Evolutionary conservation across 2,888 invertebrate species (phyloP).

Genomic region (Trissoscelio sp.): DNA sequence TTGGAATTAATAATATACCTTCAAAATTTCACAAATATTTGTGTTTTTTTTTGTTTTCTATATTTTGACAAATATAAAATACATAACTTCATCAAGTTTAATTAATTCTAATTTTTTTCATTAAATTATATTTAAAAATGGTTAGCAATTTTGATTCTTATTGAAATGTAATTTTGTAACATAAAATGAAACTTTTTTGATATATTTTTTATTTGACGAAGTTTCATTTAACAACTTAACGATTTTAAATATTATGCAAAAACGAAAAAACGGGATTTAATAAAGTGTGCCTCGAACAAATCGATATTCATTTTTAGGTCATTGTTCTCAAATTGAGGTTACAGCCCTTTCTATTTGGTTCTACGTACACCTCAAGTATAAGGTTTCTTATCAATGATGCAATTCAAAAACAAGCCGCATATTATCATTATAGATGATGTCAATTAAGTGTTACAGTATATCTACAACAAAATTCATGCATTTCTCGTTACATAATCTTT

Average conservation of each 20-base stretch:
- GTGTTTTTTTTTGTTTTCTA: too few species aligned
- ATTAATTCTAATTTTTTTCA: too few species aligned
- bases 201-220: not conserved
- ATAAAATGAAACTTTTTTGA: too few species aligned
- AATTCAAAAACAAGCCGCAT: conserved; percentile 39
- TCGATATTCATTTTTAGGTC: conserved; percentile 69
- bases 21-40: too few species aligned
- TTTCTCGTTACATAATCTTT: too few species aligned
- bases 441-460: conserved; percentile 21
- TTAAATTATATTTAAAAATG: too few species aligned
- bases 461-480: too few species aligned
- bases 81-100: too few species aligned
- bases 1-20: too few species aligned
- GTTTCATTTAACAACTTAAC: not conserved
- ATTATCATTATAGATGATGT: conserved; percentile 33
- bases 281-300: conserved; percentile 49
- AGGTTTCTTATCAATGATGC: conserved; percentile 60
- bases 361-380: conserved; percentile 45
- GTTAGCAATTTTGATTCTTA: too few species aligned
- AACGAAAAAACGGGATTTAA: conserved; percentile 37
- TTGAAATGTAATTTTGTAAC: too few species aligned
- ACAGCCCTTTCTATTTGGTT: conserved; percentile 59
- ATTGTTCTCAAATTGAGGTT: conserved; percentile 69
- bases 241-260: conserved; percentile 36
- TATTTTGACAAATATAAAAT: too few species aligned